These are phyloP conservation scores for Aurelia aurita complex sp. Pacific DNA, from an alignment of 30 jellyfish, hydroid and myxozoan species.

Conservation along the genomic window DNA sequence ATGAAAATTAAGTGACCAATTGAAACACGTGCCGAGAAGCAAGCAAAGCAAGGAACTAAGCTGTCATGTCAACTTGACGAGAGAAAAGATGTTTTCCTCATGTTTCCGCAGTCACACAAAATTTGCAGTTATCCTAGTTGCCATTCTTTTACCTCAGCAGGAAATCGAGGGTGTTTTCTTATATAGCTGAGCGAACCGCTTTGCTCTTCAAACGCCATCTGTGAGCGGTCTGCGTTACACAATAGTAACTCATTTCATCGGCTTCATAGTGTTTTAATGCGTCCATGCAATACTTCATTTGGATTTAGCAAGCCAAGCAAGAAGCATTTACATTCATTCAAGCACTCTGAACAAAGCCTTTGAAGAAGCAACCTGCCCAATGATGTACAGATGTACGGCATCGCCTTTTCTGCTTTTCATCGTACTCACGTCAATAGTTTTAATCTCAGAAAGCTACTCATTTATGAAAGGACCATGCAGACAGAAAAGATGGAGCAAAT, in stretches of 20 bases:
- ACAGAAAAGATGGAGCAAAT: slow-evolving; percentile 53
- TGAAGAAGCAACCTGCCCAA: neutral
- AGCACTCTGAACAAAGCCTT: too few species aligned
- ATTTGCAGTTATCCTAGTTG: slow-evolving; percentile 12
- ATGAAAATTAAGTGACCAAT: too few species aligned
- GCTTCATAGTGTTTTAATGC: neutral
- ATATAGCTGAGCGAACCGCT: neutral
- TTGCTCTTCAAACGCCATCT: neutral
- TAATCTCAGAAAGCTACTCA: neutral
- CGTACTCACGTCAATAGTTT: neutral
- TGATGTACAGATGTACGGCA: neutral
- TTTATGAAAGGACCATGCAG: slow-evolving; percentile 44
- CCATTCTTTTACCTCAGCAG: slow-evolving; percentile 57
- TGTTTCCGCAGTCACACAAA: slow-evolving; percentile 12
- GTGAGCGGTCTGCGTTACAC: neutral
- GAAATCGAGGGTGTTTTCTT: slow-evolving; percentile 49
- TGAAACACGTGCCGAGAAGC: neutral
- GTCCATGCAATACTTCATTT: too few species aligned
- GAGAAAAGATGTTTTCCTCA: slow-evolving; percentile 13
- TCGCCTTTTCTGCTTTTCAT: neutral
- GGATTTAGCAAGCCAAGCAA: too few species aligned
- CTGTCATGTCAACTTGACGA: neutral
- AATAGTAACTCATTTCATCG: neutral
- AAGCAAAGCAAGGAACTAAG: neutral
- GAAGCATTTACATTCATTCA: too few species aligned